These are phyloP conservation scores for Drosophila athabasca DNA, from an alignment of 1,140 invertebrate genomes.

Conservation along the genomic window DNA sequence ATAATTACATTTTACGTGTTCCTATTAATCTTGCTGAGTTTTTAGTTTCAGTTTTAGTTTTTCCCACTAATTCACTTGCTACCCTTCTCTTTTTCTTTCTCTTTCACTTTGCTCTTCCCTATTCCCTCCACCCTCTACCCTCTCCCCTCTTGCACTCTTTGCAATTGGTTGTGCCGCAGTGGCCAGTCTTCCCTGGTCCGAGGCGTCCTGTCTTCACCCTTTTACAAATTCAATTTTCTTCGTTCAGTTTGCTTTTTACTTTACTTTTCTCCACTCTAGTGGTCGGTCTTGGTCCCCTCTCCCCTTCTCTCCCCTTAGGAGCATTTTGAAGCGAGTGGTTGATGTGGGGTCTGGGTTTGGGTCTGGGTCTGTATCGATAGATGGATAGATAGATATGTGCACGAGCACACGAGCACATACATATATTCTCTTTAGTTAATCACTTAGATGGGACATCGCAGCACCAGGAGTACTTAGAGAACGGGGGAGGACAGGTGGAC, in stretches of 20 bases:
- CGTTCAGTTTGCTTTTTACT: constrained; percentile 65
- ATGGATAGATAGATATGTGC: too few relatives aligned
- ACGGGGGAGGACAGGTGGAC: not conserved
- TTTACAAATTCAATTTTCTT: constrained; percentile 74
- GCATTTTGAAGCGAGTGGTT: constrained; percentile 16
- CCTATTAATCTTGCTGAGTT: constrained; percentile 81
- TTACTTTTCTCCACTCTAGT: constrained; percentile 10
- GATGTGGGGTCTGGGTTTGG: too few relatives aligned
- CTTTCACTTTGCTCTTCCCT: not conserved
- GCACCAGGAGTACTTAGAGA: constrained; percentile 4
- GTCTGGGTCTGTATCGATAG: too few relatives aligned
- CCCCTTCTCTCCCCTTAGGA: constrained; percentile 16
- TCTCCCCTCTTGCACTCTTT: not conserved
- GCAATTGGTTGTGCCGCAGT: too few relatives aligned
- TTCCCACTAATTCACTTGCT: constrained; percentile 78
- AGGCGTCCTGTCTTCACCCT: constrained; percentile 18
- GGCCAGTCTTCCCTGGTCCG: not conserved
- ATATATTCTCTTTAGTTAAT: too few relatives aligned
- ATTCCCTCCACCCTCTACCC: too few relatives aligned
- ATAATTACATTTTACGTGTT: constrained; percentile 82
- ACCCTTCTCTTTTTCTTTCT: not conserved
- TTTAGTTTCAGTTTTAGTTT: constrained; percentile 79
- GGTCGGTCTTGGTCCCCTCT: not conserved
- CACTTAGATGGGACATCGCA: not conserved
- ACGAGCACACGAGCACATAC: too few relatives aligned